A percentile compares a stretch with the other conserved stretches of the same genome.
Evolutionary conservation across 1,140 invertebrate species (phyloP).

Genomic region (Lepidurus couesii): DNA sequence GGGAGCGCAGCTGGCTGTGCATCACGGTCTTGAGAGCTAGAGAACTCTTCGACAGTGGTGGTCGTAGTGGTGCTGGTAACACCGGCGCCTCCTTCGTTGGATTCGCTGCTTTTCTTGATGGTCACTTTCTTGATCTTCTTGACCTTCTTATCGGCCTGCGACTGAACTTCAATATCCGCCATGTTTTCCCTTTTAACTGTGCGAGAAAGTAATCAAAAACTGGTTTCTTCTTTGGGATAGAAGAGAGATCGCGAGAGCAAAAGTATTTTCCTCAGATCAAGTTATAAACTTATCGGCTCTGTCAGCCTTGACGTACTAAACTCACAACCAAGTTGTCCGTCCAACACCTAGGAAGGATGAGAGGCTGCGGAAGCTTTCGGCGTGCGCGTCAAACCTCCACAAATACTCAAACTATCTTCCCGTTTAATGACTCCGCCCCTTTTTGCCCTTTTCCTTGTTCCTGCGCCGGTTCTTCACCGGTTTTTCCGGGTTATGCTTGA

Average conservation of each 20-base stretch:
- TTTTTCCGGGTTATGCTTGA: neutral
- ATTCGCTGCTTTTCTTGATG: constrained; percentile 31
- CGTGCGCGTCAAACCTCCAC: constrained; percentile 16
- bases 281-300: constrained; percentile 4
- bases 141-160: constrained; percentile 38
- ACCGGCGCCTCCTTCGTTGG: constrained; percentile 23
- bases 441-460: constrained; percentile 17
- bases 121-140: constrained; percentile 40
- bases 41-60: constrained; percentile 30
- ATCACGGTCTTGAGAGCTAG: constrained; percentile 26
- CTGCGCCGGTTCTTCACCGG: neutral
- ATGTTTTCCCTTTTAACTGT: neutral
- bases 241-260: neutral
- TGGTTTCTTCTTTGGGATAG: constrained; percentile 27
- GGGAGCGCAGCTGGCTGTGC: neutral
- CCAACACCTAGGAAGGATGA: neutral
- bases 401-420: constrained; percentile 11
- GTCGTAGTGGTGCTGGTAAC: constrained; percentile 30
- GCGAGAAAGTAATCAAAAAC: constrained; percentile 14
- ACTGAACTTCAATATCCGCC: constrained; percentile 36
- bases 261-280: neutral
- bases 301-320: neutral
- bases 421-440: constrained; percentile 5
- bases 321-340: neutral
- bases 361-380: neutral